Conservation (phyloP, 2,797 vertebrate genomes). For the Anisognathus igniventris region DNA sequence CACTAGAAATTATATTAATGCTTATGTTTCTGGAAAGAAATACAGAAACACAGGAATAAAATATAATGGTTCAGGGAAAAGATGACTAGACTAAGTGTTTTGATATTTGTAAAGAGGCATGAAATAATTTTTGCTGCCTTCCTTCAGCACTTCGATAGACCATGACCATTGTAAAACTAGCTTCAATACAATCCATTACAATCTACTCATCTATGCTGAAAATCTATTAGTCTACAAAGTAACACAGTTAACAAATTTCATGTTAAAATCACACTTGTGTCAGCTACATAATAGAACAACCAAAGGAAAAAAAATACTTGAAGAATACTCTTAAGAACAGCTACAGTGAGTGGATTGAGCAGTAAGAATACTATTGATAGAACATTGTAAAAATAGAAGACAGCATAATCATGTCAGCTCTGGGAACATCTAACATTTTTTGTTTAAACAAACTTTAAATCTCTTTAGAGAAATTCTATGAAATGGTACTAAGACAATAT, state of each 20-base stretch:
- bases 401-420: background rate
- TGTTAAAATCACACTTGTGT: background rate
- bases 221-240: background rate
- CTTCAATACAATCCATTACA: background rate
- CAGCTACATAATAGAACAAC: background rate
- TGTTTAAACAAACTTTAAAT: background rate
- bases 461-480: background rate
- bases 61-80: background rate
- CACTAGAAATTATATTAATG: background rate
- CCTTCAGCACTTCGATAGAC: background rate
- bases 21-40: background rate
- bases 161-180: background rate
- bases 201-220: background rate
- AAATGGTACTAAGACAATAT: background rate
- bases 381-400: background rate
- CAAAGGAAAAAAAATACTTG: background rate
- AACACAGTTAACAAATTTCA: background rate
- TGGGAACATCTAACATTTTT: background rate
- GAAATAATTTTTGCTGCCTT: background rate
- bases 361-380: background rate
- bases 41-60: background rate
- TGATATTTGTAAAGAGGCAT: background rate
- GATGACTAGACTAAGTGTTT: background rate
- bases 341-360: background rate
- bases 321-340: background rate